phyloP scores from a whole-genome alignment of 1,140 invertebrate genomes.

The Acromyrmex heyeri region DNA sequence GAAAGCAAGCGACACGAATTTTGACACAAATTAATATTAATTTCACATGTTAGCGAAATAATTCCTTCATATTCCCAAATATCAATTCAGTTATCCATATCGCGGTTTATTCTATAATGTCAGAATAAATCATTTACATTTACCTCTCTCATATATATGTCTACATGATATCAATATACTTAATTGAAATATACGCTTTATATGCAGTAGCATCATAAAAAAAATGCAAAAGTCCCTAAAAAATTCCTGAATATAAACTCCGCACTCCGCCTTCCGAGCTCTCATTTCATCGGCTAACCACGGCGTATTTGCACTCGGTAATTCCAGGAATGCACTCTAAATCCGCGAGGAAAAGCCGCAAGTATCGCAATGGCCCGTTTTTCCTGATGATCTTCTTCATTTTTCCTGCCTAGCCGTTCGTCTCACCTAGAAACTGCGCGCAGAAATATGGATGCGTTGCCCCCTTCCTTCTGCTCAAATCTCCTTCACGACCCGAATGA shows the following conservation, averaged over 20 bases:
- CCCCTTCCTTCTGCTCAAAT: background rate
- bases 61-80: background rate
- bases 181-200: background rate
- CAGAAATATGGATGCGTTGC: constrained; percentile 67
- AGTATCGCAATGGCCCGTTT: constrained; percentile 40
- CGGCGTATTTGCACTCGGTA: constrained; percentile 3
- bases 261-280: background rate
- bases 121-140: background rate
- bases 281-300: constrained; percentile 3
- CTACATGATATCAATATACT: background rate
- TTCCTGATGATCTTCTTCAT: constrained; percentile 9
- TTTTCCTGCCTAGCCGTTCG: background rate
- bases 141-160: too few relatives aligned
- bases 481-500: constrained; percentile 44
- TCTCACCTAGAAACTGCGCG: constrained; percentile 7
- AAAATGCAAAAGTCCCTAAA: background rate
- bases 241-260: constrained; percentile 4
- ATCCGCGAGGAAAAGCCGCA: constrained; percentile 34
- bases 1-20: background rate
- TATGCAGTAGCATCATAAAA: background rate
- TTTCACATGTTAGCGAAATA: background rate
- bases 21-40: constrained; percentile 18
- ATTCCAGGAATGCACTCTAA: constrained; percentile 33
- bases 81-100: background rate
- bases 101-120: background rate